phyloP scores from a whole-genome alignment of 2,888 invertebrate genomes.

The Dioctria rufipes region DNA sequence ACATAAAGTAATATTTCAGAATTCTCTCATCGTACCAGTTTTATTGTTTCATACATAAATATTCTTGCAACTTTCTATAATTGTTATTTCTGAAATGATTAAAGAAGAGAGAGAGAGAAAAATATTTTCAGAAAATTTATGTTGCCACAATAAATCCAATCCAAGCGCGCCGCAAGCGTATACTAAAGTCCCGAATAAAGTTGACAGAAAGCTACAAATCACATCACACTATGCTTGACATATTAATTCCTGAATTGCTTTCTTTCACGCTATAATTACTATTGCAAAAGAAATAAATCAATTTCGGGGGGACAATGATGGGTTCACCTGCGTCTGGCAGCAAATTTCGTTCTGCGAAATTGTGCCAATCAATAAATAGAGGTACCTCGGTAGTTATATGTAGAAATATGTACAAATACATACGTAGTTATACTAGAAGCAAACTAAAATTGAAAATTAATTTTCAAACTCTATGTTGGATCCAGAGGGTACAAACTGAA shows the following conservation, averaged over 20 bases:
- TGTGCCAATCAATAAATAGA: conserved; percentile 28
- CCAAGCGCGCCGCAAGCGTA: neutral
- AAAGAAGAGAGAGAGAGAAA: neutral
- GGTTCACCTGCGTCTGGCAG: conserved; percentile 32
- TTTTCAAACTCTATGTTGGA: neutral
- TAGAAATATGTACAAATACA: too few relatives aligned
- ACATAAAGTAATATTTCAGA: too few relatives aligned
- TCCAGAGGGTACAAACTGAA: neutral
- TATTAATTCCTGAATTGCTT: conserved; percentile 1
- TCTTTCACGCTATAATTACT: conserved; percentile 21
- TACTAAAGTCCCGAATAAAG: neutral
- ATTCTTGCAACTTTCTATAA: neutral
- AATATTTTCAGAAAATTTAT: conserved; percentile 31
- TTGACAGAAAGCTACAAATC: conserved; percentile 25
- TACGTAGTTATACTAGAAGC: neutral
- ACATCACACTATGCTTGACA: conserved; percentile 3
- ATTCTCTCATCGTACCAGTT: too few relatives aligned
- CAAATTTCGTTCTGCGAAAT: conserved; percentile 13
- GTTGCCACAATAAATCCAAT: conserved; percentile 10
- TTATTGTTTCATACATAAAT: too few relatives aligned
- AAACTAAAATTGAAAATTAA: conserved; percentile 29
- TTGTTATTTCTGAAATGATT: neutral
- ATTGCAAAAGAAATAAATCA: conserved; percentile 38
- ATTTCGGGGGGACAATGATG: conserved; percentile 29
- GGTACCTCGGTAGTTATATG: neutral